A percentile compares a stretch with the other conserved stretches of the same genome.
Conservation (phyloP, 2,113 vertebrate genomes). For the Columba janthina region DNA sequence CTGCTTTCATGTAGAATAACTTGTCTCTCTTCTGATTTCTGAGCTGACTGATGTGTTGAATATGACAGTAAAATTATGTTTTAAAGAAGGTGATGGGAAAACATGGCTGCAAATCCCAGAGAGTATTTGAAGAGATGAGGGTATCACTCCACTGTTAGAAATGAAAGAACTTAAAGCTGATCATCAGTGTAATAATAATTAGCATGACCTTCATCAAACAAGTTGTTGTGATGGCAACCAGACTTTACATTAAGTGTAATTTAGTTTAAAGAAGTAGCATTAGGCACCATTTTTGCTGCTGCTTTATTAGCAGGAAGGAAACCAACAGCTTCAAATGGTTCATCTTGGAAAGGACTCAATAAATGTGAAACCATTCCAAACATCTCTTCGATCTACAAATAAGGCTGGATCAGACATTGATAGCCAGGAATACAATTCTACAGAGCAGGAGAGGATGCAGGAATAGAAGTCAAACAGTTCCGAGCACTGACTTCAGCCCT, state of each 20-base stretch:
- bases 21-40: not conserved
- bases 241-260: not conserved
- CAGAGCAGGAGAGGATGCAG: not conserved
- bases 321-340: not conserved
- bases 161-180: not conserved
- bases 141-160: not conserved
- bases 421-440: not conserved
- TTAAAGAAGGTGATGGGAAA: not conserved
- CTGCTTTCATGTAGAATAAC: not conserved
- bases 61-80: not conserved
- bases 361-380: not conserved
- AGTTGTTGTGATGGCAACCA: not conserved
- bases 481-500: not conserved
- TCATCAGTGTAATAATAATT: not conserved
- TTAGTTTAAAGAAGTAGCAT: not conserved
- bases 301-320: not conserved
- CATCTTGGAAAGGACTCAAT: not conserved
- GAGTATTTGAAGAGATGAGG: not conserved
- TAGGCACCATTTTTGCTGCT: not conserved
- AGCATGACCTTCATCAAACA: not conserved
- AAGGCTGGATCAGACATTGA: not conserved
- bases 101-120: not conserved
- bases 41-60: not conserved
- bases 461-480: not conserved
- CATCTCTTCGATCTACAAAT: not conserved